Evolutionary conservation across 2,113 vertebrate genomes (phyloP), one percentile per base, ranked within the genome.

Genomic region (Gopherus evgoodei): DNA sequence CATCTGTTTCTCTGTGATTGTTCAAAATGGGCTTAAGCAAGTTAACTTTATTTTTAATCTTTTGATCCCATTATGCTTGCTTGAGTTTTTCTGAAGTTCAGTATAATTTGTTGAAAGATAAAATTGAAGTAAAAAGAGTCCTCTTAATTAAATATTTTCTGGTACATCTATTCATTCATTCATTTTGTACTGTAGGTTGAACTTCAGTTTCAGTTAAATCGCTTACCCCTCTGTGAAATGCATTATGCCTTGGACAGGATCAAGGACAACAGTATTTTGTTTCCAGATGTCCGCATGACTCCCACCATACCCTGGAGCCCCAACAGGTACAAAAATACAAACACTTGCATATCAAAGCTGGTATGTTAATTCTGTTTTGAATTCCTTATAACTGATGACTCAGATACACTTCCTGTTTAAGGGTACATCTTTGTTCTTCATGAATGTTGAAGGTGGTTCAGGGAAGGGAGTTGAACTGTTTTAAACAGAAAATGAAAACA

Each of bases 261-360:
- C 97, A 99, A 99, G 98, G 99, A 99, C 95, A 99, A 99, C 86
- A 96, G 97, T 93, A 99, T 99, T 97, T 99, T 99, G 92, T 99
- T 99, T 97, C 99, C 99, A 95, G 99, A 99, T 96, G 95, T 98
- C 97, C 97, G 98, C 97, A 98, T 99, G 97, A 98, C 98, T 90
- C 99, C 99, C 93, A 99, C 99, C 88, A 99, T 99, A 97, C 99
- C 99, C 87, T 99, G 99, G 99, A 99, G 99, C 97, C 99, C 99
- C 87, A 99, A 99, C 99, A 99, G 99, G 99, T 99, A 98, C 91
- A 86, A 13, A 31, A 83, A 72, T 76, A 50, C 84, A 81, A 31
- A 81, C 83, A 29, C 49, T 91, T 92, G 1, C 6, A 21, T 95
- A 83, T 85, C 85, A 50, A 84, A 90, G 72, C 3, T 7, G 38